Conservation (phyloP, 2,888 invertebrate species). For the Acanthosepion esculentum region DNA sequence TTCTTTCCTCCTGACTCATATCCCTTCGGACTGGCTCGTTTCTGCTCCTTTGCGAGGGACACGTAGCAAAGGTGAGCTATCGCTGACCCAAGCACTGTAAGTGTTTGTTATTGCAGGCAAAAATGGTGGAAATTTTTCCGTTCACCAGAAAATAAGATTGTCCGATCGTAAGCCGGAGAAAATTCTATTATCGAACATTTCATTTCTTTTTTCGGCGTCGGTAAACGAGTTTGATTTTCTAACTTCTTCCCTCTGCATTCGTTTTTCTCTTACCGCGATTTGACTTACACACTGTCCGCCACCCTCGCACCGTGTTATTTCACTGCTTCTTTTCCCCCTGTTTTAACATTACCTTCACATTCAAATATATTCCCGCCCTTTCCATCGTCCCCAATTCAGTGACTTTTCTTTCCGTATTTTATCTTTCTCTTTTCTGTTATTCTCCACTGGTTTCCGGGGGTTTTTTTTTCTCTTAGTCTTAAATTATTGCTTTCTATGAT, state of each 20-base stretch:
- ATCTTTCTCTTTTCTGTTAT: too few species aligned
- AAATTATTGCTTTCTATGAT: too few species aligned
- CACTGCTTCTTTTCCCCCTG: too few species aligned
- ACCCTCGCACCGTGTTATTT: too few species aligned
- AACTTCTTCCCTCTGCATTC: not conserved
- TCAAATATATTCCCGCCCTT: too few species aligned
- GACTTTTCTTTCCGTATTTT: too few species aligned
- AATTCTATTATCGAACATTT: not conserved
- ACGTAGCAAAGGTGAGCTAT: not conserved
- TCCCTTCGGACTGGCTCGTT: not conserved
- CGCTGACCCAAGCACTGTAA: not conserved
- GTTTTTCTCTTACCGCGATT: too few species aligned
- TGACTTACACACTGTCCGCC: too few species aligned
- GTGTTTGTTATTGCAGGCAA: conserved; percentile 12
- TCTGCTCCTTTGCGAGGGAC: not conserved
- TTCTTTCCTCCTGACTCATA: not conserved
- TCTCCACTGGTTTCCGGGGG: too few species aligned
- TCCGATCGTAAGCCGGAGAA: not conserved
- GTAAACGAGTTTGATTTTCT: not conserved
- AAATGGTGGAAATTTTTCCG: not conserved
- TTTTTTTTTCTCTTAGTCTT: too few species aligned
- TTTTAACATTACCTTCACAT: too few species aligned
- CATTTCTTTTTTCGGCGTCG: not conserved
- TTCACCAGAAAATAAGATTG: not conserved
- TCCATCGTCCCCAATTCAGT: too few species aligned